Conservation (phyloP, 2,797 vertebrate species). For the Mus spretus region DNA sequence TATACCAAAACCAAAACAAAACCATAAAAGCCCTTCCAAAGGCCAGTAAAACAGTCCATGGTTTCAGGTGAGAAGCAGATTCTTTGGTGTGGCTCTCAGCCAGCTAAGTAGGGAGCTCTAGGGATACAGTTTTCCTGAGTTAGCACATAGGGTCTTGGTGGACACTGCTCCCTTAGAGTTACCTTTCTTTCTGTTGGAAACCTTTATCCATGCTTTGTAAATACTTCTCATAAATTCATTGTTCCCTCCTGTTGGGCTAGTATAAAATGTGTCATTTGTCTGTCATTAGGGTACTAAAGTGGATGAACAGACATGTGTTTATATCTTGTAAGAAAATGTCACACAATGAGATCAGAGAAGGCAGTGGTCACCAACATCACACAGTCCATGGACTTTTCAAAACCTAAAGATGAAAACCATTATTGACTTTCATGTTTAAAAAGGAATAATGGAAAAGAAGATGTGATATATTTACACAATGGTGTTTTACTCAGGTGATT, state of each 20-base stretch:
- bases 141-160: neutral
- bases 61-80: neutral
- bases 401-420: neutral
- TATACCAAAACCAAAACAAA: neutral
- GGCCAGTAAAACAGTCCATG: neutral
- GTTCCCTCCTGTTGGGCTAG: neutral
- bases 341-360: neutral
- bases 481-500: neutral
- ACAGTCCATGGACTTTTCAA: neutral
- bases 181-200: neutral
- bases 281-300: neutral
- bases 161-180: neutral
- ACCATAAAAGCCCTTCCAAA: neutral
- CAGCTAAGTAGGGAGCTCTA: neutral
- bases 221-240: neutral
- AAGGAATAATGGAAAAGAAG: neutral
- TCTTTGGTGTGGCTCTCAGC: neutral
- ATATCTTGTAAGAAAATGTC: neutral
- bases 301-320: neutral
- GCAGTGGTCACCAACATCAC: neutral
- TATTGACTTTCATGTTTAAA: neutral
- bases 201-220: neutral
- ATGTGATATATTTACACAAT: neutral
- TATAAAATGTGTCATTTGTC: neutral
- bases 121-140: neutral